phyloP scores from a whole-genome alignment of 2,797 vertebrate genomes.

The Esox masquinongy region DNA sequence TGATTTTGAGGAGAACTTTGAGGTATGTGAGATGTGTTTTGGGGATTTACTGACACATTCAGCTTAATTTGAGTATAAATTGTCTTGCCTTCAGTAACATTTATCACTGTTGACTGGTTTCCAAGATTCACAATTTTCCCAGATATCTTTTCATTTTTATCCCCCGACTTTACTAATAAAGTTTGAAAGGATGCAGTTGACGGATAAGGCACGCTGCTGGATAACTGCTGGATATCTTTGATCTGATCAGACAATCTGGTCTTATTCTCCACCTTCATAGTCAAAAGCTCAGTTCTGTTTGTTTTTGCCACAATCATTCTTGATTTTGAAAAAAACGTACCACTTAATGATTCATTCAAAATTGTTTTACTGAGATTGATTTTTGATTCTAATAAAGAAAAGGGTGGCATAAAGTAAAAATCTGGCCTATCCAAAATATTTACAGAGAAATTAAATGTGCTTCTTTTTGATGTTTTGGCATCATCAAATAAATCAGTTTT shows the following conservation, averaged over 20 bases:
- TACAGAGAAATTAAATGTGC: conserved; percentile 6
- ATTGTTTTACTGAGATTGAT: conserved; percentile 24
- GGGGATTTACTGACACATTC: neutral
- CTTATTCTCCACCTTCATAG: conserved; percentile 18
- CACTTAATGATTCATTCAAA: conserved; percentile 31
- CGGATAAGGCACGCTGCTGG: conserved; percentile 16
- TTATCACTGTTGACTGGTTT: conserved; percentile 7
- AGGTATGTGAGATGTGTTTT: neutral
- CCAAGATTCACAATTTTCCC: conserved; percentile 2
- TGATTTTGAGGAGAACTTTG: conserved; percentile 18
- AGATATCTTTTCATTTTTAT: conserved; percentile 17
- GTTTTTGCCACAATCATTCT: neutral
- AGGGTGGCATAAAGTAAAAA: conserved; percentile 17
- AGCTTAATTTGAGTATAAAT: conserved; percentile 26
- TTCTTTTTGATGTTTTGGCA: conserved; percentile 3
- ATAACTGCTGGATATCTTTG: conserved; percentile 10
- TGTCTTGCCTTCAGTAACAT: conserved; percentile 17
- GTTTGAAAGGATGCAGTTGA: conserved; percentile 32
- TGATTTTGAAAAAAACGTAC: conserved; percentile 23
- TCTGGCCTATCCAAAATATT: conserved; percentile 5
- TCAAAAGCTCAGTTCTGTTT: conserved; percentile 27
- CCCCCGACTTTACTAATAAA: conserved; percentile 14
- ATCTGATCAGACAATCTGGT: neutral
- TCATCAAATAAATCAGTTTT: conserved; percentile 17
- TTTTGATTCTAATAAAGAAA: conserved; percentile 19